Evolutionary conservation across 1,140 invertebrate species (phyloP), one percentile per base, ranked within the genome.

Genomic region (Cryptotermes secundus): DNA sequence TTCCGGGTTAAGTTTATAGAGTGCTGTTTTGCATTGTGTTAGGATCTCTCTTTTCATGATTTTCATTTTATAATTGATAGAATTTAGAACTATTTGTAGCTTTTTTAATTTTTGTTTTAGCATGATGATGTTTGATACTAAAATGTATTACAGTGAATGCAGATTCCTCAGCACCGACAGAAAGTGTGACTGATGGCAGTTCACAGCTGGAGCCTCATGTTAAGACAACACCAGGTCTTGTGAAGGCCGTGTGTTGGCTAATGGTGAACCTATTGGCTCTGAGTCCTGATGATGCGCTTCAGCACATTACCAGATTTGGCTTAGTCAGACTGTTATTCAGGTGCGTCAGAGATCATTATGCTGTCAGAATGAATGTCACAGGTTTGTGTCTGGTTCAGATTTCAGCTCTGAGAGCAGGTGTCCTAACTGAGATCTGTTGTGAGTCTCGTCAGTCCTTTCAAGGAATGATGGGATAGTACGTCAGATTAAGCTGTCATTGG

Each of bases 181-280:
- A 34, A 35, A 53, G 59, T 53, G 22, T 82, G 26, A 22, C 34
- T 35, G 84, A 83, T 35, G 53, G 59, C 34, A 35, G 53, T 65
- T 34, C 24, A 26, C 79, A 49, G 19, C 19, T 34, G 14, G 36
- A 83, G 22, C 26, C 59, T n/a, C 72, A 65, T 89, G 26, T 72
- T 26, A 72, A 72, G 79, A 86, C 89, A n/a, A 91, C 91, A 42
- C 91, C 92, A 9, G 89, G 89, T 49, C 86, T 92, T 22, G 88
- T 92, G 45, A 90, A 89, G 84, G 86, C 89, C 59, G 82, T 89
- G 36, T 90, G 90, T 85, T 88, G 85, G 45, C 88, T 92, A 82
- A 84, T 92, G 19, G 88, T 89, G 86, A 91, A 90, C 86, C 86
- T 92, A 31, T 87, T 92, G 83, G 85, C 87, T n/a, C 84, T 91